Evolutionary conservation across 2,888 invertebrate species (phyloP).

Genomic region (Conops quadrifasciatus): DNA sequence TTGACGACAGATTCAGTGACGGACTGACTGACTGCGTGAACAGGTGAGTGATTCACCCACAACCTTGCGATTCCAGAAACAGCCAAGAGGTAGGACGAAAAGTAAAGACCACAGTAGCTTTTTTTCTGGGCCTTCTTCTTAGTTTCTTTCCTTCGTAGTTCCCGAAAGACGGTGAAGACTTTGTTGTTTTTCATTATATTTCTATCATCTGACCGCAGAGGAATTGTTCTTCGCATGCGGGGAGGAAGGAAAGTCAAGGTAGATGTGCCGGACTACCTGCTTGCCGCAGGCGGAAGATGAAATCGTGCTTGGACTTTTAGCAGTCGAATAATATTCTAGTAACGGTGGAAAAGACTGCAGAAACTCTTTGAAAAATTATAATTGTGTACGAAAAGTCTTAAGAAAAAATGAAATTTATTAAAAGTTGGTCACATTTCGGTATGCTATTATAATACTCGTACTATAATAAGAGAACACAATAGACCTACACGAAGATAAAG

Average conservation of each 20-base stretch:
- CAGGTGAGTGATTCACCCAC: slow-evolving; percentile 14
- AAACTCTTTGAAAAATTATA: too few species aligned
- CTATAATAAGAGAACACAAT: too few species aligned
- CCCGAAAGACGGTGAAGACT: not conserved
- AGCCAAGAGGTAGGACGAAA: not conserved
- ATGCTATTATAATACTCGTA: too few species aligned
- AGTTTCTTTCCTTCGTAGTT: not conserved
- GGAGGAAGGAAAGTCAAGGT: not conserved
- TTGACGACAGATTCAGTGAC: slow-evolving; percentile 16
- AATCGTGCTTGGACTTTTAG: too few species aligned
- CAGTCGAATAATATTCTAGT: too few species aligned
- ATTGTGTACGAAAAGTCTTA: too few species aligned
- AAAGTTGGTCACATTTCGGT: too few species aligned
- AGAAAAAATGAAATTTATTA: too few species aligned
- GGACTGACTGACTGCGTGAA: slow-evolving; percentile 2
- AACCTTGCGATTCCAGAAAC: slow-evolving; percentile 3
- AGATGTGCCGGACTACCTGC: not conserved
- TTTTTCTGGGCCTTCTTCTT: too few species aligned
- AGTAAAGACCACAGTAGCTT: not conserved
- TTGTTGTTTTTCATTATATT: not conserved
- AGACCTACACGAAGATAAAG: too few species aligned
- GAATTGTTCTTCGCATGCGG: slow-evolving; percentile 4
- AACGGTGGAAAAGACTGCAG: too few species aligned
- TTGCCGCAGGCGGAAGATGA: too few species aligned
- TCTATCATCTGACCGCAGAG: not conserved